Percentiles rank a stretch among this genome's conserved stretches.
These are phyloP conservation scores for Odontamblyopus lacepedii DNA, from an alignment of 2,797 vertebrate genomes.

Conservation along the genomic window DNA sequence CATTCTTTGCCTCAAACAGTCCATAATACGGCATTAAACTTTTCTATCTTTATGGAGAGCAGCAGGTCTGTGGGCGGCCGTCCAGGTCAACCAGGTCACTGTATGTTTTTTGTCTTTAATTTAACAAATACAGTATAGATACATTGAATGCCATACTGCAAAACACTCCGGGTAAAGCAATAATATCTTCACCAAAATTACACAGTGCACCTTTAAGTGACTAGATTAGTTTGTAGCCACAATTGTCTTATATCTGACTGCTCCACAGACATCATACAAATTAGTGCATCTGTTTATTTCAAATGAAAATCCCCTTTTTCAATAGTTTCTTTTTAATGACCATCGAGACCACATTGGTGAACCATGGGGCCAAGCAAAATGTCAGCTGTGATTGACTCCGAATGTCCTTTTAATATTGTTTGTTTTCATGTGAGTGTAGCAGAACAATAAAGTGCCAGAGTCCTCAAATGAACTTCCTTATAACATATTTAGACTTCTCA, in stretches of 20 bases:
- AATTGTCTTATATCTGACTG: too few relatives aligned
- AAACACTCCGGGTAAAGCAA: too few relatives aligned
- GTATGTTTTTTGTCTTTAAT: too few relatives aligned
- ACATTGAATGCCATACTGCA: too few relatives aligned
- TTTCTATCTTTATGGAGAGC: too few relatives aligned
- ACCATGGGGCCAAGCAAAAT: constrained; percentile 1
- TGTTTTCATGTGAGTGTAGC: neutral
- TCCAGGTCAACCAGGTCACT: too few relatives aligned
- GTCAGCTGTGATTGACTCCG: neutral
- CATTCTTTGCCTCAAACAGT: too few relatives aligned
- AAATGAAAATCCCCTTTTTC: neutral
- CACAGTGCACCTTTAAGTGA: neutral
- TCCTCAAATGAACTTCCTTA: constrained; percentile 1
- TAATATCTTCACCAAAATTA: too few relatives aligned
- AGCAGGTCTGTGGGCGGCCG: too few relatives aligned
- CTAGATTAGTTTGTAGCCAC: too few relatives aligned
- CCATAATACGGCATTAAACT: too few relatives aligned
- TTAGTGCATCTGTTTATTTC: neutral
- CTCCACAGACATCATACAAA: neutral
- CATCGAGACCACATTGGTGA: neutral
- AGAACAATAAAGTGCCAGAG: neutral
- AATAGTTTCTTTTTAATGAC: neutral
- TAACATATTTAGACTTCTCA: neutral
- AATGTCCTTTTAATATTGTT: neutral
- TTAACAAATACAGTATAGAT: too few relatives aligned